phyloP scores from a whole-genome alignment of 2,113 vertebrate genomes.

The Nansenia antarctica region DNA sequence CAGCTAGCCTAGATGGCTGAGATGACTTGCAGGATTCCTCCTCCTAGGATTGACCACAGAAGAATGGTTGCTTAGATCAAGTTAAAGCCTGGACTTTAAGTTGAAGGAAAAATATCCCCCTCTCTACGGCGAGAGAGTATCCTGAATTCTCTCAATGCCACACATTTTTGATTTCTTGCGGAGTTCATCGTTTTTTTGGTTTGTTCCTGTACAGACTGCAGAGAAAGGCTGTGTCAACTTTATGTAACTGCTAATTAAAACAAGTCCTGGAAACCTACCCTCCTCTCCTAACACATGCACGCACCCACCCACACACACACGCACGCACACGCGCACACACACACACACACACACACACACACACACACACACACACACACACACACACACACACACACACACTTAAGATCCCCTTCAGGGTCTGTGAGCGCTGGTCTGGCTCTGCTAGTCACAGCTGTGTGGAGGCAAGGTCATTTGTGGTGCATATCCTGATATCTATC shows the following conservation, averaged over 20 bases:
- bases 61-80: neutral
- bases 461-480: neutral
- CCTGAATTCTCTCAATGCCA: neutral
- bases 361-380: no score
- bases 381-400: no score
- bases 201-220: neutral
- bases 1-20: neutral
- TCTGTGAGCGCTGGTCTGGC: neutral
- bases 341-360: no score
- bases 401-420: neutral
- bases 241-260: neutral
- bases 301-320: no score
- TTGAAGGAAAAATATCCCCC: neutral
- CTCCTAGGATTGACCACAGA: neutral
- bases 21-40: neutral
- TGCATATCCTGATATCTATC: neutral
- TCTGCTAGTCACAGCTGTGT: neutral
- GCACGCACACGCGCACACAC: no score
- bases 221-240: neutral
- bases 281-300: no score
- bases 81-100: neutral
- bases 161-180: neutral
- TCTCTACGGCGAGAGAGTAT: neutral
- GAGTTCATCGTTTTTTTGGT: neutral
- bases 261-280: neutral